Evolutionary conservation across 2,888 invertebrate species (phyloP), one percentile per base, ranked within the genome.

Genomic region (Herminia tarsipennalis): DNA sequence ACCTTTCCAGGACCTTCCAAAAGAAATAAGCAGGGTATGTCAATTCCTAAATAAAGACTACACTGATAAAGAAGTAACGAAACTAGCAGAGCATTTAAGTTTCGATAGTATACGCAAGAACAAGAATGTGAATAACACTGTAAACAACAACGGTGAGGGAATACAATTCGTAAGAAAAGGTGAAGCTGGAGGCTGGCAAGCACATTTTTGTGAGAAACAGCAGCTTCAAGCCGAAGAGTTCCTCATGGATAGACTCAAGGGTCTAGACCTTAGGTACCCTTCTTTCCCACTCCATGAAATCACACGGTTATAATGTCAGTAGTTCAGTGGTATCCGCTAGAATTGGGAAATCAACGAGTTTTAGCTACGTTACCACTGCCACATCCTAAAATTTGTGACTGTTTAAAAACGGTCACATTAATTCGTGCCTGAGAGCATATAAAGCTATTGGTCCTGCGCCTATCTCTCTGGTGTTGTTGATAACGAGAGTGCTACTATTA

Each of bases 21-120:
- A 82, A 32, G 86, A 92, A 63, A 92, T 94, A 8, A 76, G 66
- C 6, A 77, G 78, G 4, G 82, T 94, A 8, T 88, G 92, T 42
- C 60, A 81, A 9, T 94, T 94, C 73, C 73, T 94, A 3, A 85
- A 88, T 0, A 82, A 75, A 27, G 54, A 73, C 28, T 89, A 90
- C 40, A 73, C 84, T 0, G 86, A 87, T 0, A 78, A 82, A 0
- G 79, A 93, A 53, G 68, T 94, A 3, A 55, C 78, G 4, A 33
- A 62, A 0, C 76, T 95, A 14, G 81, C 86, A 0, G 67, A 87
- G 0, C 93, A 94, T 58, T 91, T 94, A 36, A 93, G 92, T 55
- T 94, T 95, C 66, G 86, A 91, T 10, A 93, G 76, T 47, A 92
- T 95, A 74, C 87, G 88, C 58, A 86, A 88, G 13, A 94, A 94